Percentiles rank a stretch among this genome's conserved stretches.
Conservation (phyloP, 2,113 vertebrate species). For the Tricholaema leucomelas region DNA sequence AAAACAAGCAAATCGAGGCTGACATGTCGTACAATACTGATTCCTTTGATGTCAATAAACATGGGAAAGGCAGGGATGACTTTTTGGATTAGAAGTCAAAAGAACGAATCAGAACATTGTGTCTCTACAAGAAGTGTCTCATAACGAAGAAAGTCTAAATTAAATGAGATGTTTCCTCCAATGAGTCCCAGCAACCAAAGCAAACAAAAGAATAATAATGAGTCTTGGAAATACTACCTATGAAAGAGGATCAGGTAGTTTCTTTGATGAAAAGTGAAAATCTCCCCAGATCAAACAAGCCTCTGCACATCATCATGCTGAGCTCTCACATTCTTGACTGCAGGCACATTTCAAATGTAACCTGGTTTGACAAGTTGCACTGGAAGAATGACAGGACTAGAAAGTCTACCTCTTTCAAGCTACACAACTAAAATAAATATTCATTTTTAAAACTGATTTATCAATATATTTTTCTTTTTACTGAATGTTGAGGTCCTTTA, state of each 20-base stretch:
- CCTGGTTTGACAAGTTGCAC: constrained; percentile 75
- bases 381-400: constrained; percentile 64
- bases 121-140: constrained; percentile 62
- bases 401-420: constrained; percentile 58
- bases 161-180: constrained; percentile 46
- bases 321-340: constrained; percentile 63
- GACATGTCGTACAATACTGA: neutral
- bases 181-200: constrained; percentile 77
- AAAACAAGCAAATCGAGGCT: constrained; percentile 20
- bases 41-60: constrained; percentile 51
- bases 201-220: constrained; percentile 74
- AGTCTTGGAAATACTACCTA: constrained; percentile 60
- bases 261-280: constrained; percentile 80
- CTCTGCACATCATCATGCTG: constrained; percentile 62
- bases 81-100: constrained; percentile 37
- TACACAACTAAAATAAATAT: neutral
- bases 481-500: neutral
- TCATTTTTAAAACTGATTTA: neutral
- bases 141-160: constrained; percentile 61
- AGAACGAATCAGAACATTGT: constrained; percentile 13
- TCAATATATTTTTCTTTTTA: neutral
- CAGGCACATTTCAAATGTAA: constrained; percentile 72
- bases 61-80: neutral
- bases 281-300: constrained; percentile 76
- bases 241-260: constrained; percentile 66